These are phyloP conservation scores for Anolis apletophallus DNA, from an alignment of 2,797 vertebrate species.

Conservation along the genomic window DNA sequence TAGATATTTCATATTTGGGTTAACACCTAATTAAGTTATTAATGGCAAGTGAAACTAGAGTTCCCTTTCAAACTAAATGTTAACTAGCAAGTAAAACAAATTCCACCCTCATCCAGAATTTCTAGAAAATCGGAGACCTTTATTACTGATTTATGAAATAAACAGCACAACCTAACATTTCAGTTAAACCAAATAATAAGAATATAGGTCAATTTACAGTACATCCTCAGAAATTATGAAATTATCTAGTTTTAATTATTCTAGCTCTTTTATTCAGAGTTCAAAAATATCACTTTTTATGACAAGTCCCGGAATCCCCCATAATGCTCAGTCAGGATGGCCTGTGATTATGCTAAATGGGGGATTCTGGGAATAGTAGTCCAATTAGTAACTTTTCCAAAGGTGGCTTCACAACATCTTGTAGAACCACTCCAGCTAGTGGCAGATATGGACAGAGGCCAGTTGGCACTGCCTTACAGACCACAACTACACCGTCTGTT, in stretches of 20 bases:
- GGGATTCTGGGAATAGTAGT: no score
- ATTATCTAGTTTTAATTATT: background rate
- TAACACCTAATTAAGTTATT: slow-evolving; percentile 18
- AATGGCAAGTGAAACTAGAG: slow-evolving; percentile 7
- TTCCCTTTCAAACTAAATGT: background rate
- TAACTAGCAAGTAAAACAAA: background rate
- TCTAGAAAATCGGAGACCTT: background rate
- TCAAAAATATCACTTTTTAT: no score
- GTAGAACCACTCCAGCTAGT: background rate
- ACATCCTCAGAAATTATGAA: background rate
- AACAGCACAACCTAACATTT: background rate
- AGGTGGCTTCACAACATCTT: background rate
- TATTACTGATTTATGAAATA: slow-evolving; percentile 14
- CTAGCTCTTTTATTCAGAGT: background rate
- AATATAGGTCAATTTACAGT: background rate
- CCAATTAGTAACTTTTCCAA: no score
- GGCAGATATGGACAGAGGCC: background rate
- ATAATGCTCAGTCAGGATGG: no score
- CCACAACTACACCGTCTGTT: background rate
- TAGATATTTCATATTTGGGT: slow-evolving; percentile 20
- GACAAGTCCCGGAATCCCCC: no score
- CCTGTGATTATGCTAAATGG: no score
- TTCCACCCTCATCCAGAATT: background rate
- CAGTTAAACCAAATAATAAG: background rate
- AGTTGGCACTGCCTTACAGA: background rate